Evolutionary conservation across 2,888 invertebrate genomes (phyloP), one percentile per base, ranked within the genome.

Genomic region (Branchellion lobata): DNA sequence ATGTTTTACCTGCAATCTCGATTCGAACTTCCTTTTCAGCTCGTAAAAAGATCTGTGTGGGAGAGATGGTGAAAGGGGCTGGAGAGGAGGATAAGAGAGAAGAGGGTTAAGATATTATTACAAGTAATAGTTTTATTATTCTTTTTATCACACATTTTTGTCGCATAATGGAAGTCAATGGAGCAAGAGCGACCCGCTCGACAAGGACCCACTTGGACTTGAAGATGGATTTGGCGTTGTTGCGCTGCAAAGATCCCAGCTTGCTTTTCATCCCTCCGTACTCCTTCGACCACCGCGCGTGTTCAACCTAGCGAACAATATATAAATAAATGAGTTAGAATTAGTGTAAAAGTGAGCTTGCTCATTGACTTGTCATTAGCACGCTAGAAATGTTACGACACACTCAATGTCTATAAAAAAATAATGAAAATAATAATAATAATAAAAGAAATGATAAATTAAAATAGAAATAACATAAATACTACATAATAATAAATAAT

Each of bases 1-100:
- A 40, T 40, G 40, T 8, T 8, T 40, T 1, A 93, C 92, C 84
- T 92, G 92, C 79, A 95, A 87, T 86, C 94, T 93, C 84, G 93
- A 92, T 86, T 95, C 93, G 84, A 94, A 93, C 21, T 93, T 90
- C 85, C 92, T 91, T 88, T 94, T 95, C 87, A 94, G 92, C 82
- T 96, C 95, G 86, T 96, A 96, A 87, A 96, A 96, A 0, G 93
- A 91, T 80, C 94, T 86, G 84, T 24, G 83, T 57, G 40, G 34
- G 11, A n/a, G n/a, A n/a, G n/a, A n/a, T n/a, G n/a, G n/a, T n/a
- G n/a, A n/a, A n/a, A n/a, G n/a, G n/a, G n/a, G n/a, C n/a, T n/a
- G n/a, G n/a, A n/a, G n/a, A n/a, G n/a, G n/a, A n/a, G n/a, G n/a
- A n/a, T n/a, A n/a, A n/a, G n/a, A n/a, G n/a, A n/a, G n/a, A n/a